phyloP scores from a whole-genome alignment of 2,113 vertebrate genomes.

The Emydura subglobosa region DNA sequence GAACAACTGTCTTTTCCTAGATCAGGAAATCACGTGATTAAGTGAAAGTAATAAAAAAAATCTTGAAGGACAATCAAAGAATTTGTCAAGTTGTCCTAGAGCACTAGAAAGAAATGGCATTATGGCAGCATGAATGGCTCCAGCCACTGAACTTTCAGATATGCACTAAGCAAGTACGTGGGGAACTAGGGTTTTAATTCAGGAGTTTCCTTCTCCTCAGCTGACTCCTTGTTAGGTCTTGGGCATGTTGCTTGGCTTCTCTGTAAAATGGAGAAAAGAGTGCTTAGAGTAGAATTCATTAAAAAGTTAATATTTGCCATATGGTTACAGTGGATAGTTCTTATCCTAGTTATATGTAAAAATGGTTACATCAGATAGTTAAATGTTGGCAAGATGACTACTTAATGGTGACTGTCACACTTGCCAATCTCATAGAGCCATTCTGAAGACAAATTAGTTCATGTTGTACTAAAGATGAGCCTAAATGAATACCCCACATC shows the following conservation, averaged over 20 bases:
- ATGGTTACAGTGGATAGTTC: background rate
- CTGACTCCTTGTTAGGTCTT: background rate
- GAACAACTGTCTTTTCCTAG: conserved; percentile 63
- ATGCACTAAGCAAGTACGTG: background rate
- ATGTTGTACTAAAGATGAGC: background rate
- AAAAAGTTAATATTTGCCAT: background rate
- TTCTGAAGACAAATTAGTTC: background rate
- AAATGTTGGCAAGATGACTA: background rate
- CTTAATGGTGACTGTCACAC: background rate
- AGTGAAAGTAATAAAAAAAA: conserved; percentile 50
- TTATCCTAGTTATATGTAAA: background rate
- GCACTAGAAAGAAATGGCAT: conserved; percentile 28
- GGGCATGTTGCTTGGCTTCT: fast-evolving
- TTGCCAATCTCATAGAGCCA: background rate
- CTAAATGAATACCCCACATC: background rate
- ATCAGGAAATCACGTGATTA: conserved; percentile 63
- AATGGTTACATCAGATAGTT: background rate
- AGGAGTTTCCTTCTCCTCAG: background rate
- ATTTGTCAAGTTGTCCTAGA: conserved; percentile 38
- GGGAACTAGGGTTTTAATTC: background rate
- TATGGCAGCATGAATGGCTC: conserved; percentile 18
- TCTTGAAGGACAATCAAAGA: background rate
- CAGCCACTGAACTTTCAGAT: conserved; percentile 16
- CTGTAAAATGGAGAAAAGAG: background rate
- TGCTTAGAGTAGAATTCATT: background rate